Evolutionary conservation across 2,888 invertebrate genomes (phyloP).

Genomic region (Drosophila lutescens): DNA sequence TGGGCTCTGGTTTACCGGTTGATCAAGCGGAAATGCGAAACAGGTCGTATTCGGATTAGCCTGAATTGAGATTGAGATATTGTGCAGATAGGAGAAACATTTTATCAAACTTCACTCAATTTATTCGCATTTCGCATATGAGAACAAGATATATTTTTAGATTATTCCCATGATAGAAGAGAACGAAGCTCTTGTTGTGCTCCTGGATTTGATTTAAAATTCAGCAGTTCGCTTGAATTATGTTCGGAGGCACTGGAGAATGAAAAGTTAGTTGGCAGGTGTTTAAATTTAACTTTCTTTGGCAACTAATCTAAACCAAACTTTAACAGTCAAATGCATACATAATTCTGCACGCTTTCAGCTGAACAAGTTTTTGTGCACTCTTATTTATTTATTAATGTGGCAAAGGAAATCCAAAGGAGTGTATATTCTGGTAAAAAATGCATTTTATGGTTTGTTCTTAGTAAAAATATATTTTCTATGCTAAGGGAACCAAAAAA

Average conservation of each 20-base stretch:
- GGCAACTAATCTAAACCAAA: slow-evolving; percentile 5
- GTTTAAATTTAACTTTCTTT: slow-evolving; percentile 6
- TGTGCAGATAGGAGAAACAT: too few species aligned
- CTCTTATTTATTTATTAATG: not conserved
- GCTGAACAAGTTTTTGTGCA: slow-evolving; percentile 2
- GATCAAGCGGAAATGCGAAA: slow-evolving; percentile 20
- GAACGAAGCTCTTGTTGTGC: not conserved
- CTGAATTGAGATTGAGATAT: slow-evolving; percentile 25
- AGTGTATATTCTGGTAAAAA: not conserved
- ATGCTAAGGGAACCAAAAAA: too few species aligned
- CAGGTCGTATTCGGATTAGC: slow-evolving; percentile 27
- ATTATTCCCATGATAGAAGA: not conserved
- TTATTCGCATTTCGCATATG: not conserved
- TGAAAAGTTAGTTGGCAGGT: slow-evolving; percentile 2
- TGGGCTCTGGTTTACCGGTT: slow-evolving; percentile 16
- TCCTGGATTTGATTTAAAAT: slow-evolving; percentile 1
- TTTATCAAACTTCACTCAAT: not conserved
- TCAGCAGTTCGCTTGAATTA: not conserved
- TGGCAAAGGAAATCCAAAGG: not conserved
- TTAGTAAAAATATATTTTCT: too few species aligned
- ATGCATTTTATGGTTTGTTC: too few species aligned
- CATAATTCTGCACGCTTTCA: not conserved
- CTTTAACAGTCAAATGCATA: slow-evolving; percentile 12
- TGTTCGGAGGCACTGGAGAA: not conserved
- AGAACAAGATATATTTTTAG: slow-evolving; percentile 6